Conservation (phyloP, 2,797 vertebrate genomes). For the Sebastes vulpes region DNA sequence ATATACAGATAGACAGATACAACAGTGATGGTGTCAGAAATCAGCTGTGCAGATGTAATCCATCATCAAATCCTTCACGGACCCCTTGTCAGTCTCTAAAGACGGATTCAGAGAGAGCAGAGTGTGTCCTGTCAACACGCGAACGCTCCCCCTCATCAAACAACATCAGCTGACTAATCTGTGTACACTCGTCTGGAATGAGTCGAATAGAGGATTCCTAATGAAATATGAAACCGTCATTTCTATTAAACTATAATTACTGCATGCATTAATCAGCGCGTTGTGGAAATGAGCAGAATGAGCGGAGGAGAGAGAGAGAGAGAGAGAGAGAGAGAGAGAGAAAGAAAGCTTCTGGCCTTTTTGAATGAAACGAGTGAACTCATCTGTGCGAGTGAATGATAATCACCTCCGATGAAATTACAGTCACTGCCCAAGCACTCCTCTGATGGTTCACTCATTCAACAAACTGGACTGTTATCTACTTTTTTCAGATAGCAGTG, state of each 20-base stretch:
- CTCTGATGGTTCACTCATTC: conserved; percentile 49
- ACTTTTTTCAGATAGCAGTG: conserved; percentile 26
- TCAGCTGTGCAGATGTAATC: conserved; percentile 6
- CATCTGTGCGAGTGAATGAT: conserved; percentile 54
- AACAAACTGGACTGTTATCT: conserved; percentile 33
- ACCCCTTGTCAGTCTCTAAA: conserved; percentile 9
- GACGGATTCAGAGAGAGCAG: conserved; percentile 19
- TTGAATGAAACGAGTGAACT: conserved; percentile 51
- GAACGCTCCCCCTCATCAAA: conserved; percentile 37
- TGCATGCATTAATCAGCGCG: conserved; percentile 62
- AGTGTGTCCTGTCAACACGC: conserved; percentile 22
- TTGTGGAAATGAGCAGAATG: conserved; percentile 37
- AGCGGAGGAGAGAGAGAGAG: neutral
- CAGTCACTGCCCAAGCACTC: conserved; percentile 33
- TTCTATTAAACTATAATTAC: conserved; percentile 77
- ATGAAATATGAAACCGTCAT: conserved; percentile 73
- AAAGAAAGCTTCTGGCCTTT: conserved; percentile 37
- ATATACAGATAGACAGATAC: neutral
- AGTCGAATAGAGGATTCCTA: conserved; percentile 56
- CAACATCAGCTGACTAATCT: conserved; percentile 58
- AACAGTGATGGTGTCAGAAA: neutral
- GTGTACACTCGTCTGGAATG: conserved; percentile 56
- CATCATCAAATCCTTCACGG: conserved; percentile 22
- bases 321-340: neutral
- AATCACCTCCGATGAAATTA: conserved; percentile 58